Percentiles rank a stretch among this genome's conserved stretches.
Evolutionary conservation across 2,888 invertebrate genomes (phyloP).

Genomic region (Cephus spinipes): DNA sequence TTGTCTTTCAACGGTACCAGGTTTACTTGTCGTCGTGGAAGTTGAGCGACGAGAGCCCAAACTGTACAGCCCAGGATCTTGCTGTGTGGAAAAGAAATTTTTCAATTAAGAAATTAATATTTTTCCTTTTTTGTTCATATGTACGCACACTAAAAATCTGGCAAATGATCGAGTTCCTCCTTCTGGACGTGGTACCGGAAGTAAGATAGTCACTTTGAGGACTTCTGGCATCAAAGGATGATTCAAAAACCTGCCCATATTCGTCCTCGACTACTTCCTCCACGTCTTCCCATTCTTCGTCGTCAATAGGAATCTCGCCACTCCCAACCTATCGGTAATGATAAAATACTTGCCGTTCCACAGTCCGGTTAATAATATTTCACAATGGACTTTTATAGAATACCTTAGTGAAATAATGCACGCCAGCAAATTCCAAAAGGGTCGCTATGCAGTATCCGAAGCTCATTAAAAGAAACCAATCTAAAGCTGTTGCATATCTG

Average conservation of each 20-base stretch:
- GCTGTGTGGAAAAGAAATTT: slow-evolving; percentile 9
- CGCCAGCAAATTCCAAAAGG: slow-evolving; percentile 93
- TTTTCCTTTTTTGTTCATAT: not conserved
- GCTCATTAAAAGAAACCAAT: slow-evolving; percentile 94
- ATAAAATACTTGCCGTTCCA: slow-evolving; percentile 2
- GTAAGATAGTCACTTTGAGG: slow-evolving; percentile 41
- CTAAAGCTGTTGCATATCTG: slow-evolving; percentile 92
- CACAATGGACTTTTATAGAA: not conserved
- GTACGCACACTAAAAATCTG: slow-evolving; percentile 72
- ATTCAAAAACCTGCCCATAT: slow-evolving; percentile 25
- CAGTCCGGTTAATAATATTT: not conserved
- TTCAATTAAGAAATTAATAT: not conserved
- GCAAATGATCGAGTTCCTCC: slow-evolving; percentile 73
- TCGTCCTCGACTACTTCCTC: slow-evolving; percentile 60
- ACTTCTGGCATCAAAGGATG: slow-evolving; percentile 52
- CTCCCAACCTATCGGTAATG: slow-evolving; percentile 75
- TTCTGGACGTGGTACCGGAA: slow-evolving; percentile 60
- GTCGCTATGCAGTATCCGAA: slow-evolving; percentile 95
- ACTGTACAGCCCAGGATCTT: slow-evolving; percentile 42
- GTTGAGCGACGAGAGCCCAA: slow-evolving; percentile 42
- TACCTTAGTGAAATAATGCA: slow-evolving; percentile 95
- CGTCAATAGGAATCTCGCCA: slow-evolving; percentile 84
- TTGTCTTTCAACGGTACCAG: slow-evolving; percentile 81
- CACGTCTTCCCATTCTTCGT: slow-evolving; percentile 86
- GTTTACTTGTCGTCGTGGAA: slow-evolving; percentile 53